phyloP scores from a whole-genome alignment of 2,113 vertebrate genomes.

The Tragulus kanchil region DNA sequence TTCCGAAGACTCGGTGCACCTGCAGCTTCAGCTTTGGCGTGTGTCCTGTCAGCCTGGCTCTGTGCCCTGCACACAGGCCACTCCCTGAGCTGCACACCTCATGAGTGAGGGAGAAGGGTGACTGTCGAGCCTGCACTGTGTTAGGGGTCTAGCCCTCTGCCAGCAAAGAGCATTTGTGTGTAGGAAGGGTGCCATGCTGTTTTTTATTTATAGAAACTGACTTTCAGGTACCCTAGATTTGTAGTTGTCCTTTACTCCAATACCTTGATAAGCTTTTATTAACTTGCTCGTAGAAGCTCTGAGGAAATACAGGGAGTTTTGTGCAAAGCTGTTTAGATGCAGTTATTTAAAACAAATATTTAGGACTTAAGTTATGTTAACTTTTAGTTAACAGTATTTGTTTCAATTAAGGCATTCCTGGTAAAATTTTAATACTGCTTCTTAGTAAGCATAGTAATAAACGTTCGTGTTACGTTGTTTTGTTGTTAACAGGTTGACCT shows the following conservation, averaged over 20 bases:
- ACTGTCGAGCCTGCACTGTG: background rate
- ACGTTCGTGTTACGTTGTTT: conserved; percentile 12
- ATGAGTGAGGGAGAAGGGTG: background rate
- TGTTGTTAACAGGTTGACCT: conserved; percentile 92
- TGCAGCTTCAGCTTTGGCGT: conserved; percentile 34
- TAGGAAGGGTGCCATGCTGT: background rate
- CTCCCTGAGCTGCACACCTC: background rate
- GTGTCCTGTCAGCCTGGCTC: conserved; percentile 38
- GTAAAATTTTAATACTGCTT: conserved; percentile 34
- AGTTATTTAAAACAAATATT: conserved; percentile 49
- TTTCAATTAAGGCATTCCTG: conserved; percentile 58
- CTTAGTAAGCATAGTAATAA: conserved; percentile 43
- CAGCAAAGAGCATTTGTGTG: background rate
- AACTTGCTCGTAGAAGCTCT: conserved; percentile 41
- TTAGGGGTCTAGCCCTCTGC: conserved; percentile 17
- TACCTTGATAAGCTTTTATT: conserved; percentile 28
- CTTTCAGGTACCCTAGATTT: background rate
- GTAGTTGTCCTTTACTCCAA: background rate
- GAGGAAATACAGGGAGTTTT: conserved; percentile 49
- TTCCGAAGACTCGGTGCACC: conserved; percentile 26
- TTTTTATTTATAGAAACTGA: conserved; percentile 39
- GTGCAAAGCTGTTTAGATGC: conserved; percentile 35
- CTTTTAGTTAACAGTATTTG: conserved; percentile 38
- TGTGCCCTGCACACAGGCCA: background rate
- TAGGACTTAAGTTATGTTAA: conserved; percentile 51